Evolutionary conservation across 2,113 vertebrate species (phyloP).

Genomic region (Dendrocopos noguchii): DNA sequence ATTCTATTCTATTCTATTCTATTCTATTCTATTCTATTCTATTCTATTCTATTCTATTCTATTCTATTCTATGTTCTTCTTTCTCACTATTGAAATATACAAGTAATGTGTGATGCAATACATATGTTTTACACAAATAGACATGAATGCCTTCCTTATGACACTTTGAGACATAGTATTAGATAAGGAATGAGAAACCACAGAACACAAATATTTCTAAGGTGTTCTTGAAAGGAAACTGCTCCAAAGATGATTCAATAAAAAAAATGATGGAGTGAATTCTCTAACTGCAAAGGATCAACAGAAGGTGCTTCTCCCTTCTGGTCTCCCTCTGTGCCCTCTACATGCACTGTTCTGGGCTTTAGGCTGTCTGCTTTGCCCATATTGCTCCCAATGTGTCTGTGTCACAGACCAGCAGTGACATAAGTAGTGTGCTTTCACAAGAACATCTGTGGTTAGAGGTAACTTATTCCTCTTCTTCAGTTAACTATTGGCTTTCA

Average conservation of each 20-base stretch:
- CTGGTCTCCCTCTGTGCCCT: neutral
- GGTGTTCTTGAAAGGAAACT: neutral
- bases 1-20: too few relatives aligned
- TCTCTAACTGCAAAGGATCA: neutral
- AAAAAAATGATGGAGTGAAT: neutral
- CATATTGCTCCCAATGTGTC: neutral
- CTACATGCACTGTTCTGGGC: neutral
- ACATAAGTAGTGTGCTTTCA: neutral
- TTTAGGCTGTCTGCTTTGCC: neutral
- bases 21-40: too few relatives aligned
- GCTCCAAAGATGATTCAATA: neutral
- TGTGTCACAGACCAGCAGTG: neutral
- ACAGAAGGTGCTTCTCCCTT: neutral
- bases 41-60: too few relatives aligned
- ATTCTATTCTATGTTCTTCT: neutral
- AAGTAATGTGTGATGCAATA: neutral
- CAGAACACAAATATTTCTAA: neutral
- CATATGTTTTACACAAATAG: neutral
- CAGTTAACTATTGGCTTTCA: neutral
- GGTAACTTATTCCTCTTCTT: neutral
- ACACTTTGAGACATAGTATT: neutral
- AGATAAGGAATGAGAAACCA: neutral
- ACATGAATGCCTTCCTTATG: neutral
- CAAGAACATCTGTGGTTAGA: neutral
- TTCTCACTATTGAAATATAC: neutral